These are phyloP conservation scores for Campylomormyrus numenius DNA, from an alignment of 2,113 vertebrate genomes.

Conservation along the genomic window DNA sequence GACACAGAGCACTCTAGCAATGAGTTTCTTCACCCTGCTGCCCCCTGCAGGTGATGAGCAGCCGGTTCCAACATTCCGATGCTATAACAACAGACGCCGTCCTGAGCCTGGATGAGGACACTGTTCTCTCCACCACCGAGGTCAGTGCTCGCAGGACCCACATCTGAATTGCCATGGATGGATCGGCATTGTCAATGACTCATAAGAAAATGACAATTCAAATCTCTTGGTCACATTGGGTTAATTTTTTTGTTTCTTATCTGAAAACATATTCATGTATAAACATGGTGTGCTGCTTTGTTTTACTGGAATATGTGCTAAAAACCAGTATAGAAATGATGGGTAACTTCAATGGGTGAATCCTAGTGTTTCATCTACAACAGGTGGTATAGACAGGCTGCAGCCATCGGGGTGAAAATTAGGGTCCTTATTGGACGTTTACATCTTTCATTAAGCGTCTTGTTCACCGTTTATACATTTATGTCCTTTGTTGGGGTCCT, in stretches of 20 bases:
- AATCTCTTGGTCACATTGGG: neutral
- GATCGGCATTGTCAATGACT: neutral
- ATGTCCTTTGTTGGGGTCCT: neutral
- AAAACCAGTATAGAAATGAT: neutral
- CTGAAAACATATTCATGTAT: neutral
- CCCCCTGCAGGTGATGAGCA: slow-evolving; percentile 84
- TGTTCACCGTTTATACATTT: neutral
- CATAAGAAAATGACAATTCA: neutral
- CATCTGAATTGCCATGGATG: neutral
- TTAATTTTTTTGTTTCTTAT: neutral
- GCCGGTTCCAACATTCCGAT: slow-evolving; percentile 89
- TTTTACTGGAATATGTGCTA: neutral
- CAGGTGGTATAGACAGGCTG: neutral
- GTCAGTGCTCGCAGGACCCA: slow-evolving; percentile 51
- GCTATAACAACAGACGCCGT: slow-evolving; percentile 88
- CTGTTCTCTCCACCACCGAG: slow-evolving; percentile 96
- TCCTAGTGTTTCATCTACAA: neutral
- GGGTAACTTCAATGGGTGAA: neutral
- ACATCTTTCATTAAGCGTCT: neutral
- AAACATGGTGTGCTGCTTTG: neutral
- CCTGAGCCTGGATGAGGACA: slow-evolving; percentile 95
- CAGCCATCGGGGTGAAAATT: neutral
- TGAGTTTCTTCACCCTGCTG: neutral
- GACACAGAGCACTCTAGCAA: neutral
- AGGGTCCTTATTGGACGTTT: neutral